Evolutionary conservation across 2,113 vertebrate species (phyloP), one percentile per base, ranked within the genome.

Genomic region (Chlamydotis undulata): DNA sequence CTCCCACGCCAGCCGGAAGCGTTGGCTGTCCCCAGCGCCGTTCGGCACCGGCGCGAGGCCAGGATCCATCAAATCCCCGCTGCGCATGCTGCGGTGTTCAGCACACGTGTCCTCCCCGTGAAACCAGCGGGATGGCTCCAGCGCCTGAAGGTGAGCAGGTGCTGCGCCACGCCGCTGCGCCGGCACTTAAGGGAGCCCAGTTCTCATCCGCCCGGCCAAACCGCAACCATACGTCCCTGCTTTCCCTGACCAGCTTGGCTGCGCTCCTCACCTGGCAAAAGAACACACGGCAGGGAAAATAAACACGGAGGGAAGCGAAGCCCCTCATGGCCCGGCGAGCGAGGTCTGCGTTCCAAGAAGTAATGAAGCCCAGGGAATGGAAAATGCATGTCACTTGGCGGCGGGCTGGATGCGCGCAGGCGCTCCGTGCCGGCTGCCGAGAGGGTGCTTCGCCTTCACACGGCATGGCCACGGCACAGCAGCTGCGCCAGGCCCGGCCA

Each of bases 261-360:
- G 68, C 21, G 1, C 91, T 96, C 70, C 94, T 92, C 87, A 94
- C 93, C 95, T 89, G 95, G 95, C 96, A 95, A 23, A n/a, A 89
- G 91, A 96, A 78, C 94, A 94, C 91, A 89, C 24, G 49, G 82
- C 93, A 64, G 85, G 3, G 31, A 69, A 35, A 52, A 64, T 35
- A 74, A 87, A 59, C 52, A 24, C 60, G 18, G 43, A 10, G 79
- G 63, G 59, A 68, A 52, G 73, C 23, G 47, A 81, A 95, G 85
- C 92, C 89, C 95, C 95, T 88, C n/a, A 7, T 7, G 16, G 87
- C 75, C 77, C 87, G 1, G 89, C 82, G 2, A 70, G 64, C 24
- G 1, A 47, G 71, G 37, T 49, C 65, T 16, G 75, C 25, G 2
- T 95, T 96, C 95, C 95, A 85, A 60, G 65, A 31, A 89, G 29